Percentiles rank a stretch among this genome's conserved stretches.
Conservation (phyloP, 2,888 invertebrate species). For the Pammene aurita region DNA sequence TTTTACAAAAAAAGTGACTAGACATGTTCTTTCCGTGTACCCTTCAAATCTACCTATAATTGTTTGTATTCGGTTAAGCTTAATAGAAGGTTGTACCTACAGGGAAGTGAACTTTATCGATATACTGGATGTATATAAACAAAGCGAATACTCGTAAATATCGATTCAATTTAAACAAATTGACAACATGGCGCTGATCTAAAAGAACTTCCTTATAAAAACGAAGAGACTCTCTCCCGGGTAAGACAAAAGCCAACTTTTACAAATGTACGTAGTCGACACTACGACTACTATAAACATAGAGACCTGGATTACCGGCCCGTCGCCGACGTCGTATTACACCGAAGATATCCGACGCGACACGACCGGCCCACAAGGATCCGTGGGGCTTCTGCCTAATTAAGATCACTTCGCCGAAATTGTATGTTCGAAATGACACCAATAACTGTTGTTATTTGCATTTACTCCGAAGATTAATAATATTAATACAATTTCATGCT, state of each 20-base stretch:
- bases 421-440: slow-evolving; percentile 32
- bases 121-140: no score
- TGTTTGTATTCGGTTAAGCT: no score
- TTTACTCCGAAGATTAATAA: slow-evolving; percentile 36
- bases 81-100: no score
- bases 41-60: no score
- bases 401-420: slow-evolving; percentile 35
- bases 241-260: background rate
- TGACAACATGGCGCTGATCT: no score
- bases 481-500: slow-evolving; percentile 24
- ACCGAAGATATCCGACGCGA: slow-evolving; percentile 9
- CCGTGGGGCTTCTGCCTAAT: slow-evolving; percentile 28
- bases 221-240: no score
- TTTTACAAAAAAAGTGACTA: no score
- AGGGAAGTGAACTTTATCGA: no score
- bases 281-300: slow-evolving; percentile 12
- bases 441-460: slow-evolving; percentile 35
- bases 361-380: background rate
- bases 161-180: no score
- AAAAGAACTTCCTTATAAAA: no score
- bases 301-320: slow-evolving; percentile 11
- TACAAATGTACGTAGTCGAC: slow-evolving; percentile 10
- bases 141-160: no score
- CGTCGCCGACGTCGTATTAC: slow-evolving; percentile 2
- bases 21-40: no score